Evolutionary conservation across 1,140 invertebrate genomes (phyloP).

Genomic region (Hylyphantes graminicola): DNA sequence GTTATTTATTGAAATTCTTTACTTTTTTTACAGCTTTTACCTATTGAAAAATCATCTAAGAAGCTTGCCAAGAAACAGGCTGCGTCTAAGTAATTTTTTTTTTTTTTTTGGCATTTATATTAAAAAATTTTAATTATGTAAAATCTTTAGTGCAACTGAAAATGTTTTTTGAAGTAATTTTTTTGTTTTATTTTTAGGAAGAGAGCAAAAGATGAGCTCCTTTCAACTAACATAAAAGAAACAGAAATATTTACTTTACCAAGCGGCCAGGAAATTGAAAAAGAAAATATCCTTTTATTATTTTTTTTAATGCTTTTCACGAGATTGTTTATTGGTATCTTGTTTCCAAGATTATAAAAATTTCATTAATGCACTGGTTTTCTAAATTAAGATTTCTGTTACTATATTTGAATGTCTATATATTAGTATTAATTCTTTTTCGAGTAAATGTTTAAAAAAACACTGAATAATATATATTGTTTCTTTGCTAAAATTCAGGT

Average conservation of each 20-base stretch:
- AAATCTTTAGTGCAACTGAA: neutral
- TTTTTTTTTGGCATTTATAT: constrained; percentile 25
- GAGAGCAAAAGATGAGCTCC: constrained; percentile 75
- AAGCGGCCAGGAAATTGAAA: constrained; percentile 72
- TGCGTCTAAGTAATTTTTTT: constrained; percentile 71
- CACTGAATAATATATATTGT: too few relatives aligned
- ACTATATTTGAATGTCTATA: too few relatives aligned
- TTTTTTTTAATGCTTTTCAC: too few relatives aligned
- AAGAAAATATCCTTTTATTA: constrained; percentile 69
- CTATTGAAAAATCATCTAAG: constrained; percentile 87
- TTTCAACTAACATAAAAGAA: constrained; percentile 68
- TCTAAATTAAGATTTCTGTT: too few relatives aligned
- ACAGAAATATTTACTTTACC: constrained; percentile 67
- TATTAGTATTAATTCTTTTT: too few relatives aligned
- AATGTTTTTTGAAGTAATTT: neutral
- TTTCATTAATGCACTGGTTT: too few relatives aligned
- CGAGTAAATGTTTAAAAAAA: too few relatives aligned
- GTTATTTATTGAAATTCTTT: neutral
- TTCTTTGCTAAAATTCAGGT: too few relatives aligned
- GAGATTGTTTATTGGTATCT: constrained; percentile 17
- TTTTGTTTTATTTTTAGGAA: constrained; percentile 70
- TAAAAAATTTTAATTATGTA: neutral
- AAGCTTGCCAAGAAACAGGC: constrained; percentile 81
- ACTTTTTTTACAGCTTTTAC: constrained; percentile 72
- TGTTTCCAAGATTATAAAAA: neutral